phyloP scores from a whole-genome alignment of 2,888 invertebrate species.

The Orgyia antiqua region DNA sequence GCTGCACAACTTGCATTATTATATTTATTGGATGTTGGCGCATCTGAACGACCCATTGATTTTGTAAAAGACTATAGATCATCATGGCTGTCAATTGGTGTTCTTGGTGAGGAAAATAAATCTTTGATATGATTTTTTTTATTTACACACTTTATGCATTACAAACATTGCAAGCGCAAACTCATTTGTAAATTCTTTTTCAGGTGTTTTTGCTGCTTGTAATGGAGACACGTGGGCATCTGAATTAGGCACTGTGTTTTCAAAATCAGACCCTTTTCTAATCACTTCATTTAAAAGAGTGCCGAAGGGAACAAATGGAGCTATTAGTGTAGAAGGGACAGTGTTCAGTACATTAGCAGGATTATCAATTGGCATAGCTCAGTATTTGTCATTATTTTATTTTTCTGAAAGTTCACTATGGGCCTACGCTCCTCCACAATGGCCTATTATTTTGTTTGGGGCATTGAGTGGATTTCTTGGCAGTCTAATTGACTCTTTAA shows the following conservation, averaged over 20 bases:
- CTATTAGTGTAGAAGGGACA: constrained; percentile 82
- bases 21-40: constrained; percentile 88
- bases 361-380: constrained; percentile 82
- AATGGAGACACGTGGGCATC: constrained; percentile 96
- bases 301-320: constrained; percentile 94
- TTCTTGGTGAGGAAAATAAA: constrained; percentile 78
- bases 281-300: constrained; percentile 86
- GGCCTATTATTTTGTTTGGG: constrained; percentile 86
- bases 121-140: too few species aligned
- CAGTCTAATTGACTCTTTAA: constrained; percentile 88
- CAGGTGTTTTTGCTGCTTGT: constrained; percentile 86
- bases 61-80: constrained; percentile 85
- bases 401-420: constrained; percentile 79
- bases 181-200: too few species aligned
- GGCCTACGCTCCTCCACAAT: constrained; percentile 82
- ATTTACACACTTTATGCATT: too few species aligned
- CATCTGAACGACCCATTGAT: constrained; percentile 87
- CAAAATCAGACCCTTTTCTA: constrained; percentile 82
- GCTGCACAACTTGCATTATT: constrained; percentile 87
- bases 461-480: constrained; percentile 87
- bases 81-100: constrained; percentile 89
- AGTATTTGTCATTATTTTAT: constrained; percentile 82
- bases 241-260: constrained; percentile 88
- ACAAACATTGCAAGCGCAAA: too few species aligned
- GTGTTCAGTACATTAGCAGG: constrained; percentile 82